Evolutionary conservation across 2,888 invertebrate genomes (phyloP).

Genomic region (Campopleginae sp.): DNA sequence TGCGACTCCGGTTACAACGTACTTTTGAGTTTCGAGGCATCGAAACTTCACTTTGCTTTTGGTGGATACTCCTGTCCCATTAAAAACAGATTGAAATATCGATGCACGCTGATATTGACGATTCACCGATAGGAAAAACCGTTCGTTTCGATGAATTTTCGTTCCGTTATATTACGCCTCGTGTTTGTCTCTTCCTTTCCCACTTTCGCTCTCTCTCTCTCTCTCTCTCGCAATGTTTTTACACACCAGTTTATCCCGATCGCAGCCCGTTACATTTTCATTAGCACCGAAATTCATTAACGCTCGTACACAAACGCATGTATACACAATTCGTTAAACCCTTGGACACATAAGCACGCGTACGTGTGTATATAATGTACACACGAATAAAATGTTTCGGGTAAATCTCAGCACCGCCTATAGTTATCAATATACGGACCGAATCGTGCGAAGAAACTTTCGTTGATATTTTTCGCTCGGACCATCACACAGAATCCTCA

Average conservation of each 20-base stretch:
- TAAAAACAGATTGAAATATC: background rate
- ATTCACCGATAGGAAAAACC: background rate
- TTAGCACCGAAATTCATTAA: constrained; percentile 3
- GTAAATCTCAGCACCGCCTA: background rate
- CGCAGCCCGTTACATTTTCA: background rate
- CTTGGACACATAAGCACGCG: background rate
- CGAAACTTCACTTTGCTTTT: background rate
- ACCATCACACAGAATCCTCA: background rate
- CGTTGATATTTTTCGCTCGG: background rate
- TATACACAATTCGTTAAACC: background rate
- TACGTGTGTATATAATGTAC: background rate
- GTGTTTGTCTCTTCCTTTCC: background rate
- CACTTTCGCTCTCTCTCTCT: background rate
- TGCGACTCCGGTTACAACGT: background rate
- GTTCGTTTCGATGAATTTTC: background rate
- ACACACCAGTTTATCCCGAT: background rate
- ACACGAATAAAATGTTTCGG: background rate
- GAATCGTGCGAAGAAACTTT: background rate
- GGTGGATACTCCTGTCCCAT: background rate
- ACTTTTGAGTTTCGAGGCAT: background rate
- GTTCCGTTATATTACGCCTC: background rate
- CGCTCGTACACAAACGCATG: background rate
- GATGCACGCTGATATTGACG: background rate
- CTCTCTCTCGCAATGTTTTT: background rate
- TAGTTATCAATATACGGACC: background rate